Evolutionary conservation across 2,113 vertebrate species (phyloP), one percentile per base, ranked within the genome.

Genomic region (Probosciger aterrimus): DNA sequence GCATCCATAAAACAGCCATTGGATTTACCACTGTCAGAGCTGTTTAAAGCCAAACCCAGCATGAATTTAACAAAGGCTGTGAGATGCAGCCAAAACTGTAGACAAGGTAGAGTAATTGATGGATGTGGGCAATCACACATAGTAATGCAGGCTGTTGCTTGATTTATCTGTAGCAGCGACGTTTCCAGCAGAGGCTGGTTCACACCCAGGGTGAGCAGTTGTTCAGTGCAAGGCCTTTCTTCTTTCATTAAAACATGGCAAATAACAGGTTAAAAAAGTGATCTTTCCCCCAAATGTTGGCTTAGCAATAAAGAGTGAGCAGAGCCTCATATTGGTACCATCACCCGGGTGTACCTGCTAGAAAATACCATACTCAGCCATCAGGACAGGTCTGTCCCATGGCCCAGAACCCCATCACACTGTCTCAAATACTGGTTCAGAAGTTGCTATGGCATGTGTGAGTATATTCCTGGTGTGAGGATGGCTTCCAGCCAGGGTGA

Each of bases 101-200:
- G 94, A 87, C 84, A 82, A 65, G 81, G 47, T 7, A 53, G 93
- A 80, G 78, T 11, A 52, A 39, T 13, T 95, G 91, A 94, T 94
- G 93, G 91, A 95, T 95, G 91, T 62, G 78, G 52, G 87, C 90
- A 94, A 93, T 95, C 87, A 90, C 81, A 85, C 49, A 6, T 27
- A 94, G 84, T 92, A 95, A 95, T 82, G 65, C 84, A 80, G 81
- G 49, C 70, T 76, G 52, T 3, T 70, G 63, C 50, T 39, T 84
- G 83, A 94, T 95, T 96, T 88, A 91, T 92, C 81, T 80, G 62
- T 22, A 68, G 35, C 77, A 82, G 62, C 67, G 62, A 33, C 63
- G 25, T 57, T 18, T 87, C 70, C 91, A 91, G 84, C 60, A 91
- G 57, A 41, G 35, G 27, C 70, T 76, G 65, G 11, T 75, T 81